Base-by-base conservation (phyloP, 1,140 invertebrate genomes). In the Gryllus bimaculatus region DNA sequence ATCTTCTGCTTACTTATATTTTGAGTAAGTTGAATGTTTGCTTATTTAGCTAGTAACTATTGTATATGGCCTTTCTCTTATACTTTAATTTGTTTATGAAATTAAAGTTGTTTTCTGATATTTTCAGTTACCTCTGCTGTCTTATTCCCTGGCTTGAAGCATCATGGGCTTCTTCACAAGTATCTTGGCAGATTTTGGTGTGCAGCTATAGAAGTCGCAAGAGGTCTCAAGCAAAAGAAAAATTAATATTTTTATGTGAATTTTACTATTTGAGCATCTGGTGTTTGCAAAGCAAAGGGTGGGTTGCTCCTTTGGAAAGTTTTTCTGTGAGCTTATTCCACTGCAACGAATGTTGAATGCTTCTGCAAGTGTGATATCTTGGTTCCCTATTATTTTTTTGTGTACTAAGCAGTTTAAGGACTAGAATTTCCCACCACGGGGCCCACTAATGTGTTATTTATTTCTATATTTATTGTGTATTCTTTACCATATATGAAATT, bases 1-100 rank as follows among this genome's bases (percentile, higher is more conserved):
- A 96, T 85, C 85, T 95, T 66, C 89, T 96, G 80, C 86, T 97
- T 15, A 89, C 93, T 75, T 39, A 39, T 39, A 39, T 39, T 39
- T 39, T 39, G 26, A 39, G 26, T 39, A 39, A 39, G 26, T 39
- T 39, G 26, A 39, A 39, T 5, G 5, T 39, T 39, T 39, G 26
- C 26, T 39, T 96, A 95, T 83, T 83, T 95, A 48, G 84, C 91
- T 66, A 86, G 90, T 91, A 87, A 88, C 86, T 85, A 76, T 49
- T 47, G 47, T 15, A 26, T 76, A 8, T 76, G 26, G 12, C 39
- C 8, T 8, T 76, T 47, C 47, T 26, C 39, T 10, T 10, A 15
- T 18, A 39, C 10, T 3, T 47, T 15, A 8, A 26, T 76, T 3
- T 47, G 12, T 47, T 76, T 47, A 47, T 47, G 0, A 8, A 13